Evolutionary conservation across 2,888 invertebrate species (phyloP), one percentile per base, ranked within the genome.

Genomic region (Parnassius smintheus): DNA sequence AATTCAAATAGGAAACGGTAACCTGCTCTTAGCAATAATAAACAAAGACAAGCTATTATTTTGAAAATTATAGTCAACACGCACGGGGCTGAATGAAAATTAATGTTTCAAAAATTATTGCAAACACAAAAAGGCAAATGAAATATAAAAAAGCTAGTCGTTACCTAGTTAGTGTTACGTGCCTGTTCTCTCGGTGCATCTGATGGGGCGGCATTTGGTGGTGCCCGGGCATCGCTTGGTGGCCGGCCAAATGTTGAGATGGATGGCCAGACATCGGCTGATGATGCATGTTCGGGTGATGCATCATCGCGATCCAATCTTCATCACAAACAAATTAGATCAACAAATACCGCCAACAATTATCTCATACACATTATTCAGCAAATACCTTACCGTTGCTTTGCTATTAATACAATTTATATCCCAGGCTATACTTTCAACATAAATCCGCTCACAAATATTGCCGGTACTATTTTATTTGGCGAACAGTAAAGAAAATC

Each of bases 401-500:
- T 77, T 73, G 75, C 75, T 69, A 71, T 71, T 75, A 74, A 70
- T 75, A 72, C 70, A 78, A 80, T 80, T 76, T 66, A 76, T 74
- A 77, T 62, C 66, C 67, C 73, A 75, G 68, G 79, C 82, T 87
- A 82, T 76, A 75, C 77, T 75, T 83, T 77, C 70, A 75, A 81
- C 85, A 85, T 83, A 82, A 80, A 88, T 84, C 85, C 86, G 86
- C 83, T 79, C 75, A 79, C 79, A 78, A 82, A 80, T 82, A 74
- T 81, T 80, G 81, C 82, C 80, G 79, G 75, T 77, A 72, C 80
- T 74, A 77, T 74, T 75, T 82, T 81, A 83, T 89, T 94, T 95
- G 95, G 94, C 95, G 93, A 95, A 95, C 95, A 95, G 94, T 94
- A 95, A 95, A 95, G 95, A 95, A 94, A 94, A 94, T 92, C 92